Percentiles rank a stretch among this genome's conserved stretches.
Evolutionary conservation across 2,113 vertebrate species (phyloP).

Genomic region (Notothenia coriiceps): DNA sequence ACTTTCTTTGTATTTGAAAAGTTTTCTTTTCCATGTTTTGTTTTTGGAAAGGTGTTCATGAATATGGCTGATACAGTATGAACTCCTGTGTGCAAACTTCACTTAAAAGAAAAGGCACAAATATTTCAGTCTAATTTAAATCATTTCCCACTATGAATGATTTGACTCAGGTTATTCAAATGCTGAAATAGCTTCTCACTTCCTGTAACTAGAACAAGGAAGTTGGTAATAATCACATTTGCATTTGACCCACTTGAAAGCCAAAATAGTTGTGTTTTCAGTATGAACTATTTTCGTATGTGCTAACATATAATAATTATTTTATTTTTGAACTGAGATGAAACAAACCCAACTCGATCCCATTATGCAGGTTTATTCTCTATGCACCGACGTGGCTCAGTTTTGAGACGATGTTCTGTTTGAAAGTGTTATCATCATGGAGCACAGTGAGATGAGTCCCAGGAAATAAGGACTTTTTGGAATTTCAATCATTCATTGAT

Average conservation of each 20-base stretch:
- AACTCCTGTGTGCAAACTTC: not conserved
- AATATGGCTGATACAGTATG: not conserved
- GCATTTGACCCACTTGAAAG: not conserved
- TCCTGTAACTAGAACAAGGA: not conserved
- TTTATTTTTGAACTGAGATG: no score
- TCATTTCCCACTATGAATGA: not conserved
- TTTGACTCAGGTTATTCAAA: slow-evolving; percentile 1
- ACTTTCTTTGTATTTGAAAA: slow-evolving; percentile 1
- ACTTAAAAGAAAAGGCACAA: not conserved
- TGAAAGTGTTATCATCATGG: not conserved
- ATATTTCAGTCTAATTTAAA: not conserved
- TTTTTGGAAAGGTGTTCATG: not conserved
- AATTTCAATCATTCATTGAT: not conserved
- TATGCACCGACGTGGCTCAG: slow-evolving; percentile 50
- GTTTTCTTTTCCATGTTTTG: not conserved
- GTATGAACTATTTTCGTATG: slow-evolving; percentile 9
- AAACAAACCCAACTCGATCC: not conserved
- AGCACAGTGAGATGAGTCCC: not conserved
- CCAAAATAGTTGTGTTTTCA: not conserved
- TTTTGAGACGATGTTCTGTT: no score
- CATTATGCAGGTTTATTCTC: slow-evolving; percentile 40
- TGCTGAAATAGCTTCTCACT: not conserved
- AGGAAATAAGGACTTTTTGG: not conserved
- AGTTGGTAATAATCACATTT: slow-evolving; percentile 10
- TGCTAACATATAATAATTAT: no score